Percentiles rank a stretch among this genome's conserved stretches.
Evolutionary conservation across 2,888 invertebrate genomes (phyloP).

Genomic region (Drosophila borealis): DNA sequence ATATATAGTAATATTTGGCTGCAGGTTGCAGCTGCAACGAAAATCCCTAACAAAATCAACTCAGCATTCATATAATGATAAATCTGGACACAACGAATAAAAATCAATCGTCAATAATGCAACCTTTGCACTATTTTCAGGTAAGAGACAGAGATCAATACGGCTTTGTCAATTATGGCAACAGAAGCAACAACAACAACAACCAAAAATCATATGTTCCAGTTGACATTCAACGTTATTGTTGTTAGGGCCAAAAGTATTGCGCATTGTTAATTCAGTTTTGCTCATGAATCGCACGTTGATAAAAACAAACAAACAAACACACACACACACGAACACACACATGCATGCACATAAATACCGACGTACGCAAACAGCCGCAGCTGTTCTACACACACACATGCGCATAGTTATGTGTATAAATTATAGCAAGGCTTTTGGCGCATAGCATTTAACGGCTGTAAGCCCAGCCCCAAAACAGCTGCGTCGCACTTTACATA

Average conservation of each 20-base stretch:
- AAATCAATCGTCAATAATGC: conserved; percentile 80
- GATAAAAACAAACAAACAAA: conserved; percentile 43
- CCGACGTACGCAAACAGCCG: background rate
- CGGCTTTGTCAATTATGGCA: background rate
- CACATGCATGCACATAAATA: background rate
- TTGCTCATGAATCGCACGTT: conserved; percentile 30
- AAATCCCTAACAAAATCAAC: conserved; percentile 13
- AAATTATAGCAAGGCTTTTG: conserved; percentile 26
- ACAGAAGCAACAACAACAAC: conserved; percentile 3
- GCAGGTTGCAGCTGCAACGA: conserved; percentile 46
- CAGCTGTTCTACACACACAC: conserved; percentile 6
- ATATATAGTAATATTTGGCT: conserved; percentile 33
- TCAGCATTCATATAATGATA: conserved; percentile 38
- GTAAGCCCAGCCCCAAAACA: conserved; percentile 39
- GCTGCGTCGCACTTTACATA: conserved; percentile 56
- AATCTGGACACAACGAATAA: conserved; percentile 52
- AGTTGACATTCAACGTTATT: conserved; percentile 21
- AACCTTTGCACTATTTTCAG: conserved; percentile 79
- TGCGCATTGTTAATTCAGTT: conserved; percentile 56
- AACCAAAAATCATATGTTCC: conserved; percentile 35
- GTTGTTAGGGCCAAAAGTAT: conserved; percentile 32
- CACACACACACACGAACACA: background rate
- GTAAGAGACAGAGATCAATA: conserved; percentile 60
- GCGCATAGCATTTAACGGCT: conserved; percentile 4
- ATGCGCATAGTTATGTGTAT: conserved; percentile 1